Base-by-base conservation (phyloP, 2,113 vertebrate species). In the Ptychochromis oligacanthus region DNA sequence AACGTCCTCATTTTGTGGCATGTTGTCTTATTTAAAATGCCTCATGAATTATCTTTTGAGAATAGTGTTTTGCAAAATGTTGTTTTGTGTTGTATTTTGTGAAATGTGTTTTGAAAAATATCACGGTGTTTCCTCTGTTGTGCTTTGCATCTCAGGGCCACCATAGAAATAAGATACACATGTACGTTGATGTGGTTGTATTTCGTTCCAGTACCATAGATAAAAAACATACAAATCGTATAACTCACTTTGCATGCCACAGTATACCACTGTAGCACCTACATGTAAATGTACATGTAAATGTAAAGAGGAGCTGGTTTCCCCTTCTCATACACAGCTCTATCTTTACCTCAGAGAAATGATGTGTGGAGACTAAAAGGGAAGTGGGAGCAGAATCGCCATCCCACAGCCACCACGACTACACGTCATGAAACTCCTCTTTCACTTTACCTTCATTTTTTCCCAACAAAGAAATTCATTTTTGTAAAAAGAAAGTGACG, bases 371-470 rank as follows among this genome's bases (percentile, higher is more conserved):
- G 36, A 34, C 11, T 8, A 75, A 84, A 17, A 46, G 88, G 88
- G 93, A 93, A 93, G 84, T 89, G 87, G 90, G 86, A 88, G 74
- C 31, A 56, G 74, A 90, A 83, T 60, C 17, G 56, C 64, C 34
- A 12, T n/a, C 70, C 70, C 80, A 18, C 59, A 64, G n/a, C 60
- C 59, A 55, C 77, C 59, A 28, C 76, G 61, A 31, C 6, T 34
- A 36, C 28, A 28, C 76, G 54, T 85, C 87, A 90, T 14, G 57
- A 82, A 90, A 88, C 70, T 56, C 26, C 17, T 60, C 55, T 82
- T 65, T 84, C 59, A 83, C 67, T 88, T 84, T 92, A 10, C 4
- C 24, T 61, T 58, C 64, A 7, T 10, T 52, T 28, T 38, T 56
- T 28, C 62, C 52, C 60, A 20, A 20, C 3, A 52, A 24, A 49